These are phyloP conservation scores for Ischnura elegans DNA, from an alignment of 2,888 invertebrate species.

Conservation along the genomic window DNA sequence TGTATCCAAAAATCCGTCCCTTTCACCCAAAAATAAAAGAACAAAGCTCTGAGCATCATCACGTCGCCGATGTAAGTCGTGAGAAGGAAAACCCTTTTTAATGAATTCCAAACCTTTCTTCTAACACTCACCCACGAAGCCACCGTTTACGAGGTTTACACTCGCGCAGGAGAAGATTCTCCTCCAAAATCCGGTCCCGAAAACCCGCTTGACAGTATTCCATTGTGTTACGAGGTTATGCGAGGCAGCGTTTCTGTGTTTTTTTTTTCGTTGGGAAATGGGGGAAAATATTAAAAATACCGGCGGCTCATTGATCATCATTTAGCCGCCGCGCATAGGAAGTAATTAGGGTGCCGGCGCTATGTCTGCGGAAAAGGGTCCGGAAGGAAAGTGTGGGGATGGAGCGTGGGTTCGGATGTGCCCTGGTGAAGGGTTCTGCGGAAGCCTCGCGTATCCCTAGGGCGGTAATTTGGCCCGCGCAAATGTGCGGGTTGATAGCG, in stretches of 20 bases:
- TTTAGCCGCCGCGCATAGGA: conserved; percentile 62
- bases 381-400: background rate
- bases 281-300: conserved; percentile 60
- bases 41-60: background rate
- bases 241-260: too few relatives aligned
- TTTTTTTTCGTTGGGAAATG: background rate
- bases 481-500: background rate
- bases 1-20: background rate
- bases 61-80: conserved; percentile 52
- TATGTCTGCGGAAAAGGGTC: background rate
- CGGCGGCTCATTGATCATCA: conserved; percentile 63
- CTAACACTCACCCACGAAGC: background rate
- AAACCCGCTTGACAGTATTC: conserved; percentile 28
- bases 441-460: conserved; percentile 53
- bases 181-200: background rate
- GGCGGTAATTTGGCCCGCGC: conserved; percentile 50
- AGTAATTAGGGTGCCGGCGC: conserved; percentile 62
- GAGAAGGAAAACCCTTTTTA: conserved; percentile 28
- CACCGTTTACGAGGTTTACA: background rate
- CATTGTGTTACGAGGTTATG: background rate
- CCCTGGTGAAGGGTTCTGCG: conserved; percentile 17
- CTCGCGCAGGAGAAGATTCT: background rate
- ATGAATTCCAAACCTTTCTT: conserved; percentile 59
- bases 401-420: background rate
- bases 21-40: too few relatives aligned